Evolutionary conservation across 2,797 vertebrate species (phyloP).

Genomic region (Channallabes apus): DNA sequence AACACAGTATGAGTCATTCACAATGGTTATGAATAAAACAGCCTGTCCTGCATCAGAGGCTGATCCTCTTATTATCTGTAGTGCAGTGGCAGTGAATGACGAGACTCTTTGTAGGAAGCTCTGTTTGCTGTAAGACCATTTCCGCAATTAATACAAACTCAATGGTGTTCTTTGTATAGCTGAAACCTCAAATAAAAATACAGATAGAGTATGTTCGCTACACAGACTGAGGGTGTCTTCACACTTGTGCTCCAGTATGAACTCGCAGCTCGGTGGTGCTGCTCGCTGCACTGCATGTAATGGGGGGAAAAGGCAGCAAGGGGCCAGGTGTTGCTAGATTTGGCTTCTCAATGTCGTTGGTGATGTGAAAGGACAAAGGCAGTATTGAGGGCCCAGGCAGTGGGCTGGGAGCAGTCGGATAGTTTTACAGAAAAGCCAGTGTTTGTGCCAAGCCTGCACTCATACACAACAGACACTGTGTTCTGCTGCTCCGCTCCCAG

Average conservation of each 20-base stretch:
- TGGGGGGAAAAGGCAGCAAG: slow-evolving; percentile 58
- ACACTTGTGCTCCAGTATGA: slow-evolving; percentile 29
- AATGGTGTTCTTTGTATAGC: slow-evolving; percentile 27
- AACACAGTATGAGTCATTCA: background rate
- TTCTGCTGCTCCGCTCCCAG: slow-evolving; percentile 71
- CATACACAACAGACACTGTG: slow-evolving; percentile 79
- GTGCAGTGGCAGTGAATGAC: slow-evolving; percentile 7
- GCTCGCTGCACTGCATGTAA: slow-evolving; percentile 23
- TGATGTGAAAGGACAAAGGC: slow-evolving; percentile 76
- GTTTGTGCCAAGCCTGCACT: slow-evolving; percentile 76
- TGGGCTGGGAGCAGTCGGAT: slow-evolving; percentile 74
- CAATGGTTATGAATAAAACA: slow-evolving; percentile 23
- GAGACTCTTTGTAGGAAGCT: slow-evolving; percentile 19
- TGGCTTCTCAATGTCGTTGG: slow-evolving; percentile 75
- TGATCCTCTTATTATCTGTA: slow-evolving; percentile 24
- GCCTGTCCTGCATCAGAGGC: slow-evolving; percentile 30
- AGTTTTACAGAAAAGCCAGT: slow-evolving; percentile 76
- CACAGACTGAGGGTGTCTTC: slow-evolving; percentile 15
- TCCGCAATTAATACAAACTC: slow-evolving; percentile 17
- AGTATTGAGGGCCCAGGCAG: slow-evolving; percentile 74
- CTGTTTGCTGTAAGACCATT: slow-evolving; percentile 28
- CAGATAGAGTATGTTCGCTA: slow-evolving; percentile 4
- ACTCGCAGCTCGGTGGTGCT: slow-evolving; percentile 7
- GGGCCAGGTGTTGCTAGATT: slow-evolving; percentile 75
- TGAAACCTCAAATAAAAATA: slow-evolving; percentile 25